phyloP scores from a whole-genome alignment of 2,797 vertebrate genomes.

The Hypotaenidia philippensis region DNA sequence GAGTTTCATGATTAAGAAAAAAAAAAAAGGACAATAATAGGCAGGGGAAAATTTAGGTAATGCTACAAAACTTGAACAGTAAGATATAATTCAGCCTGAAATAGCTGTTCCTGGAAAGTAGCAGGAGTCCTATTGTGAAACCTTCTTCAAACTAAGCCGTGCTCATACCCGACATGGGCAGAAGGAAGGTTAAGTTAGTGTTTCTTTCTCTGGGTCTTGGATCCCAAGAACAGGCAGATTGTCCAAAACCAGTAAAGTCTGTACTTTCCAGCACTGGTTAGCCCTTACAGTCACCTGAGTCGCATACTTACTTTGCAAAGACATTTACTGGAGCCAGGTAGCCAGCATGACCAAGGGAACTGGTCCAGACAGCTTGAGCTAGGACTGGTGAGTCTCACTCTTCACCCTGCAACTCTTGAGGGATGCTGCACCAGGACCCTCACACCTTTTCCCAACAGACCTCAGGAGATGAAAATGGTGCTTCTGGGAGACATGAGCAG shows the following conservation, averaged over 20 bases:
- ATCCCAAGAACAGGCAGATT: background rate
- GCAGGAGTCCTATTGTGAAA: background rate
- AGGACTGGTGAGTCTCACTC: background rate
- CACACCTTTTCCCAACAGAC: background rate
- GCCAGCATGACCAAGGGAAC: background rate
- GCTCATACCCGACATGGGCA: background rate
- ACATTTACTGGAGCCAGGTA: background rate
- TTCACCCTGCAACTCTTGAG: background rate
- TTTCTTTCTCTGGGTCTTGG: background rate
- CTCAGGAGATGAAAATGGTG: background rate
- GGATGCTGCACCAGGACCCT: background rate
- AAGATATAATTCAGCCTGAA: conserved; percentile 14
- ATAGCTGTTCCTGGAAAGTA: conserved; percentile 29
- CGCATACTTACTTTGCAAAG: background rate
- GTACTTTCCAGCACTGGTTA: background rate
- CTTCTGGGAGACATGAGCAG: background rate
- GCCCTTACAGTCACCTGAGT: background rate
- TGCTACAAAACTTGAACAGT: background rate
- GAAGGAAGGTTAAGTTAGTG: background rate
- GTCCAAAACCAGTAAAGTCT: background rate
- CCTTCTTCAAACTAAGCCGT: background rate
- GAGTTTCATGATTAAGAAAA: background rate
- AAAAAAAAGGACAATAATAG: conserved; percentile 3
- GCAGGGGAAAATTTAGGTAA: background rate
- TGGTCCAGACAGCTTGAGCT: background rate